Percentiles rank a stretch among this genome's conserved stretches.
Evolutionary conservation across 1,140 invertebrate genomes (phyloP).

Genomic region (Phymorhynchus buccinoides): DNA sequence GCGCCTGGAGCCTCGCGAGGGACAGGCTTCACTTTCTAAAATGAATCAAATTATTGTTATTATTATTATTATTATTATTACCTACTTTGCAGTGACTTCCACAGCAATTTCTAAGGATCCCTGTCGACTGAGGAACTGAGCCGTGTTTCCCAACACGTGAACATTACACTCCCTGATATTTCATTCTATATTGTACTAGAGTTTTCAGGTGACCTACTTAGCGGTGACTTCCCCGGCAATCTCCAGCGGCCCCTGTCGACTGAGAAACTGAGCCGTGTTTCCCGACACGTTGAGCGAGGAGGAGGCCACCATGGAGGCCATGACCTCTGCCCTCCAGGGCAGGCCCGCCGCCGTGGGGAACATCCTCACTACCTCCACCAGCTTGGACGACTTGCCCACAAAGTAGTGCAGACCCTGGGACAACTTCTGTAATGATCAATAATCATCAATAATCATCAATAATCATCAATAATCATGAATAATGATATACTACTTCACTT

Average conservation of each 20-base stretch:
- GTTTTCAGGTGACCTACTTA: not conserved
- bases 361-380: slow-evolving; percentile 26
- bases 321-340: not conserved
- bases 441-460: no score
- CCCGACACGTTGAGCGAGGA: not conserved
- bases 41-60: no score
- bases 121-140: not conserved
- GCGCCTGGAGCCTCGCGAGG: no score
- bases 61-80: no score
- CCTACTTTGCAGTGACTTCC: not conserved
- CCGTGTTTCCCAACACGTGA: no score
- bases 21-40: no score
- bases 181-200: no score
- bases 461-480: no score
- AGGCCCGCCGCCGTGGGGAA: slow-evolving; percentile 24
- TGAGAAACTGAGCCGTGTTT: not conserved
- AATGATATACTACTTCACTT: no score
- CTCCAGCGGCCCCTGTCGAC: not conserved
- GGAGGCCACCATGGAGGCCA: slow-evolving; percentile 29
- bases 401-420: not conserved
- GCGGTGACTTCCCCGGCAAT: not conserved
- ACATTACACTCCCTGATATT: no score
- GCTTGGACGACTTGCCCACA: slow-evolving; percentile 33
- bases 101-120: not conserved
- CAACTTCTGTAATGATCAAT: not conserved